Conservation (phyloP, 2,888 invertebrate species). For the Callyntrura sp. region DNA sequence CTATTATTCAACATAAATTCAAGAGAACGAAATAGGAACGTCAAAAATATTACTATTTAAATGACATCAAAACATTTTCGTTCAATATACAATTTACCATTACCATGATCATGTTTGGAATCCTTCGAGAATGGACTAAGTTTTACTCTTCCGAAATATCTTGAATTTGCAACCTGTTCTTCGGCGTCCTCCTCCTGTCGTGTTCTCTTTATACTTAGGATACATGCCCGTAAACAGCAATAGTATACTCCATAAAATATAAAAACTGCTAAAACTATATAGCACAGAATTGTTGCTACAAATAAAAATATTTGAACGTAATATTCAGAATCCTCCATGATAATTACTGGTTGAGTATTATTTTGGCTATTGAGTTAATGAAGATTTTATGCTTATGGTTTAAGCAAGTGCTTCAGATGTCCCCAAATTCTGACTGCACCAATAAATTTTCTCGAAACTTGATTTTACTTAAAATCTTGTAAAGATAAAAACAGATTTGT, state of each 20-base stretch:
- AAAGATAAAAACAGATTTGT: too few relatives aligned
- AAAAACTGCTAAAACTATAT: constrained; percentile 54
- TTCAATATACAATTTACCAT: too few relatives aligned
- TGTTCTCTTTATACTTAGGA: constrained; percentile 34
- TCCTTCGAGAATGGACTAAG: constrained; percentile 9
- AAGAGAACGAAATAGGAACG: neutral
- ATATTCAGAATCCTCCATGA: constrained; percentile 62
- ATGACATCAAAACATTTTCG: too few relatives aligned
- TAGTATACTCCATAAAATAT: constrained; percentile 54
- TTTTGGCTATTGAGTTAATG: too few relatives aligned
- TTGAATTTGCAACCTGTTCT: neutral
- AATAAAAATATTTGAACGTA: constrained; percentile 68
- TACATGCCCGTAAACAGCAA: constrained; percentile 62
- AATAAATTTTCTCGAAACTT: too few relatives aligned
- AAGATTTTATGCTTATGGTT: too few relatives aligned
- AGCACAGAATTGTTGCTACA: constrained; percentile 67
- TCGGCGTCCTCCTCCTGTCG: neutral
- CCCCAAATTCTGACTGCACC: too few relatives aligned
- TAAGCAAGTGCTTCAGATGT: too few relatives aligned
- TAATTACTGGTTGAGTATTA: too few relatives aligned
- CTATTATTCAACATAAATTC: too few relatives aligned
- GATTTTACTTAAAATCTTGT: too few relatives aligned
- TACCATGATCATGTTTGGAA: too few relatives aligned
- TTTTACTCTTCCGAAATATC: neutral
- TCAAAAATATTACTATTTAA: neutral